Evolutionary conservation across 2,113 vertebrate genomes (phyloP).

Genomic region (Apodemus speciosus): DNA sequence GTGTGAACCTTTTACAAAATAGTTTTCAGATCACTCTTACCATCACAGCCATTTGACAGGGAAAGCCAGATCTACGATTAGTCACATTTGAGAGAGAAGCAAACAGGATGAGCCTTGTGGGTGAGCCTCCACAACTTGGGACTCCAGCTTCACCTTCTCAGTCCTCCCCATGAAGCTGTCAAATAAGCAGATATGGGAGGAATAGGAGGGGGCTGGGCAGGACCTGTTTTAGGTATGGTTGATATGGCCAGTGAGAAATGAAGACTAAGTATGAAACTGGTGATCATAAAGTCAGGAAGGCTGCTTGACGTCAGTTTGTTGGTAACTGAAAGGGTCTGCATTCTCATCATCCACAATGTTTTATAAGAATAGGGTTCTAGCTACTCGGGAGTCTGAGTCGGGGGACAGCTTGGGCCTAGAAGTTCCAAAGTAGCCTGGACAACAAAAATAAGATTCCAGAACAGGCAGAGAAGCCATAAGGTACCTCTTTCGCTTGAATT

Average conservation of each 20-base stretch:
- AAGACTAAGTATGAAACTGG: background rate
- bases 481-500: conserved; percentile 31
- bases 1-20: conserved; percentile 21
- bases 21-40: conserved; percentile 18
- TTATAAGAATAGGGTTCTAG: background rate
- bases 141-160: background rate
- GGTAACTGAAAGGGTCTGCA: background rate
- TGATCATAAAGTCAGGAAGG: background rate
- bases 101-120: conserved; percentile 9
- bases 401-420: background rate
- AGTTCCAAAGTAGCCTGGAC: background rate
- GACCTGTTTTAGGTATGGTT: background rate
- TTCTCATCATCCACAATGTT: conserved; percentile 1
- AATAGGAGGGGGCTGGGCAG: background rate
- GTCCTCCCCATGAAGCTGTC: background rate
- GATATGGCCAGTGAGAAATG: conserved; percentile 42
- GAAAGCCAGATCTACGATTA: background rate
- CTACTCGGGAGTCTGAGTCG: background rate
- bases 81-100: conserved; percentile 36
- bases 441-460: background rate
- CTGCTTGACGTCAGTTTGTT: background rate
- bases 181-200: conserved; percentile 19
- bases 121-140: background rate
- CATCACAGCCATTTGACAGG: background rate
- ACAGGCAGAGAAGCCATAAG: background rate